Base-by-base conservation (phyloP, 53 echinoderm and acorn worm genomes). In the Stichopus horrens region DNA sequence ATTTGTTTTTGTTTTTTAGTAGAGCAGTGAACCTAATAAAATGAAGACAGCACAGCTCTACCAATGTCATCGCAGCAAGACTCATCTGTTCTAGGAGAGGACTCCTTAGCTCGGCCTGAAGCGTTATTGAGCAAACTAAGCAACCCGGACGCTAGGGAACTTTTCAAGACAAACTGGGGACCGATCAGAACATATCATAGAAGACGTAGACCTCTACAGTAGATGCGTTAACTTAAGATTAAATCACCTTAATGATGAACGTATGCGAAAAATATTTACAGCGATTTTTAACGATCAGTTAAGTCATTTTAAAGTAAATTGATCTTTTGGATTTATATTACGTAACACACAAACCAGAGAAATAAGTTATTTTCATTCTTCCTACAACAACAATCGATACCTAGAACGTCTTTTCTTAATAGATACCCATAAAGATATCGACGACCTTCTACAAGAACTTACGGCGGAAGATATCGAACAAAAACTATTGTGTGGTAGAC, bases 171-270 rank as follows among this genome's bases (percentile, higher is more conserved):
- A 37, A 37, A 37, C 37, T 37, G 37, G 2, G 2, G 1, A 37
- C 1, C 37, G 0, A 71, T 86, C 51, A 22, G 86, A 11, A 67
- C 66, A 9, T 68, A 86, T 23, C 86, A 86, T 52, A 63, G 73
- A 4, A 63, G 65, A 23, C 67, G 60, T 23, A 65, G 66, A 23
- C 86, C 67, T n/a, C 71, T 86, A 71, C 86, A 86, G n/a, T n/a
- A 86, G 73, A 86, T 52, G 18, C 51, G 51, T 86, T 52, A 86
- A 86, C 51, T 86, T 86, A 68, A 66, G 86, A 23, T 68, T 86
- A 53, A 71, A 67, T 37, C n/a, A 6, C 22, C 23, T 86, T 23
- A 68, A 86, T 67, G 66, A 13, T 5, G 21, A 9, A 4, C 14
- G 9, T 23, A 54, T 86, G 6, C 14, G 5, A 52, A 7, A 16